phyloP scores from a whole-genome alignment of 2,888 invertebrate genomes.

The Macaria liturata region DNA sequence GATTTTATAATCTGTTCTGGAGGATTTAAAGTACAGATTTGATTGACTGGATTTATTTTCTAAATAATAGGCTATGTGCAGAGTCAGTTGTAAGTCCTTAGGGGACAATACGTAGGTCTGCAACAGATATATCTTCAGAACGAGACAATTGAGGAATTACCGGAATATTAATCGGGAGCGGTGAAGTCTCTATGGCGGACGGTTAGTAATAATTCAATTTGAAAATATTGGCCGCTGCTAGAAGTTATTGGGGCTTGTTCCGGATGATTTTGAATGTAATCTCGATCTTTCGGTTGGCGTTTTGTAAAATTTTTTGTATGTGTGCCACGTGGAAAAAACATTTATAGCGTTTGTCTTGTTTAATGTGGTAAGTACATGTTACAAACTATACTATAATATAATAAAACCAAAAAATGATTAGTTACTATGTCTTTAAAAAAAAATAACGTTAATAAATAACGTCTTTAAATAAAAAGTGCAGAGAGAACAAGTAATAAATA shows the following conservation, averaged over 20 bases:
- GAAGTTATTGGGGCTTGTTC: background rate
- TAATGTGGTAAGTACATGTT: too few relatives aligned
- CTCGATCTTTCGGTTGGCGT: background rate
- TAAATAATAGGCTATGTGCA: slow-evolving; percentile 61
- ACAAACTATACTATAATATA: too few relatives aligned
- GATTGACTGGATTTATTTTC: slow-evolving; percentile 31
- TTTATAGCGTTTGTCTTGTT: too few relatives aligned
- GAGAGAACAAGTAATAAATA: too few relatives aligned
- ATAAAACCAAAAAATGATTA: too few relatives aligned
- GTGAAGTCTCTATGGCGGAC: slow-evolving; percentile 43
- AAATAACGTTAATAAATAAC: too few relatives aligned
- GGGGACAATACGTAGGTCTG: slow-evolving; percentile 76
- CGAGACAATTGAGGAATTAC: slow-evolving; percentile 77
- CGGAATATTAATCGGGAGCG: slow-evolving; percentile 68
- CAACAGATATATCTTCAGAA: slow-evolving; percentile 72
- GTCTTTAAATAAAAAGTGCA: too few relatives aligned
- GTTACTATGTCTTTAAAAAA: too few relatives aligned
- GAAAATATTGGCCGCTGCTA: slow-evolving; percentile 11
- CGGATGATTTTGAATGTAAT: too few relatives aligned
- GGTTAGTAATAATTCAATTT: slow-evolving; percentile 33
- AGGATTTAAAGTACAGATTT: slow-evolving; percentile 36
- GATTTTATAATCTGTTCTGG: slow-evolving; percentile 25
- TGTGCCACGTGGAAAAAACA: too few relatives aligned
- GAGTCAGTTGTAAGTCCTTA: slow-evolving; percentile 70
- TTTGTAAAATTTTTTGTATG: too few relatives aligned